Evolutionary conservation across 2,888 invertebrate genomes (phyloP).

Genomic region (Dynastes hyllus): DNA sequence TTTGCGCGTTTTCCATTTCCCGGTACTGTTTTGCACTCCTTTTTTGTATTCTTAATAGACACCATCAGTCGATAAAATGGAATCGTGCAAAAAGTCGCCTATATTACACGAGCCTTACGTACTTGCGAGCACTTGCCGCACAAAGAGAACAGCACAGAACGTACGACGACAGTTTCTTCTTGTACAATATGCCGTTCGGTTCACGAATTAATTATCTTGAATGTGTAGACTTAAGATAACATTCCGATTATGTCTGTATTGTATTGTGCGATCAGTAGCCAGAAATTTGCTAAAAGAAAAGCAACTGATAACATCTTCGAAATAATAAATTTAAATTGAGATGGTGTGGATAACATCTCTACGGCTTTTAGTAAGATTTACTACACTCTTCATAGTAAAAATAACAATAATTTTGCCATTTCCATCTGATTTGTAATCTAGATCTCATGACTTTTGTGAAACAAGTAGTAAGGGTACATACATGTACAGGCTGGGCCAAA

Average conservation of each 20-base stretch:
- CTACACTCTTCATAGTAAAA: too few relatives aligned
- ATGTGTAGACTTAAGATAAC: background rate
- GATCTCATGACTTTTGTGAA: too few relatives aligned
- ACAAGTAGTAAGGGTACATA: too few relatives aligned
- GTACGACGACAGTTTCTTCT: background rate
- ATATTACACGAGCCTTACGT: slow-evolving; percentile 31
- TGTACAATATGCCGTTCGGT: background rate
- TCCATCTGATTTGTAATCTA: too few relatives aligned
- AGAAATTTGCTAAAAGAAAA: background rate
- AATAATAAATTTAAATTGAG: background rate
- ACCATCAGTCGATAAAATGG: slow-evolving; percentile 46
- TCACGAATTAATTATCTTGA: slow-evolving; percentile 7
- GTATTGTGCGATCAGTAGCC: background rate
- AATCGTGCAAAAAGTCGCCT: slow-evolving; percentile 47
- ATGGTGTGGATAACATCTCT: too few relatives aligned
- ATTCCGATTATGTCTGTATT: slow-evolving; percentile 14
- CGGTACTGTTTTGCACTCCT: slow-evolving; percentile 26
- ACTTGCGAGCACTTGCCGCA: slow-evolving; percentile 2
- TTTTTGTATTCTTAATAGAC: slow-evolving; percentile 48
- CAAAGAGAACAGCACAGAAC: background rate
- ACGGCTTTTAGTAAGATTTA: too few relatives aligned
- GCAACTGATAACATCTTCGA: background rate
- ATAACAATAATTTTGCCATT: too few relatives aligned
- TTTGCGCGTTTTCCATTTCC: slow-evolving; percentile 45
- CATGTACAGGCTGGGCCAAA: too few relatives aligned